A percentile compares a stretch with the other conserved stretches of the same genome.
These are phyloP conservation scores for Diorhabda carinulata DNA, from an alignment of 1,140 invertebrate genomes.

Conservation along the genomic window DNA sequence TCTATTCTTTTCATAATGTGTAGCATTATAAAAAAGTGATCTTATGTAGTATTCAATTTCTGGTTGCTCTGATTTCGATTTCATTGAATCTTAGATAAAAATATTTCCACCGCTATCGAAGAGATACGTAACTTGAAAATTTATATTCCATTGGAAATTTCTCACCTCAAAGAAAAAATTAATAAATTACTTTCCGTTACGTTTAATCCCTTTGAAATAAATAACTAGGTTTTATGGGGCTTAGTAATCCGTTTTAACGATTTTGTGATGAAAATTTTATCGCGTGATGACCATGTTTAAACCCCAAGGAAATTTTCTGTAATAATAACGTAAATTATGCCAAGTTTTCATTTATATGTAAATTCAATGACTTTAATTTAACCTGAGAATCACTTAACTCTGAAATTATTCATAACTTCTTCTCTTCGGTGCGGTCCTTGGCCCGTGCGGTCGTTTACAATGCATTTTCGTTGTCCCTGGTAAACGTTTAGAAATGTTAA, in stretches of 20 bases:
- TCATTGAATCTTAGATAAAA: too few species aligned
- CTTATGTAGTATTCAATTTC: too few species aligned
- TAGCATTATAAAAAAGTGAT: too few species aligned
- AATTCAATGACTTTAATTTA: constrained; percentile 28
- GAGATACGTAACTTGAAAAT: too few species aligned
- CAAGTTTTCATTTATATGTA: constrained; percentile 32
- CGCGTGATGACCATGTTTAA: constrained; percentile 16
- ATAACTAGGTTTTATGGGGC: background rate
- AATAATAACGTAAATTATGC: constrained; percentile 21
- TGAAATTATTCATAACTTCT: constrained; percentile 25
- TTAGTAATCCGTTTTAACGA: background rate
- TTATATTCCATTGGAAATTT: too few species aligned
- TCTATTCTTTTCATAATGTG: too few species aligned
- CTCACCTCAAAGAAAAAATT: too few species aligned
- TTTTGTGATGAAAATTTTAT: constrained; percentile 9
- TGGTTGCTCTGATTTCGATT: too few species aligned
- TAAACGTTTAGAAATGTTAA: background rate
- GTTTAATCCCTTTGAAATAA: background rate
- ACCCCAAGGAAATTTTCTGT: constrained; percentile 14
- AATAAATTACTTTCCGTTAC: background rate
- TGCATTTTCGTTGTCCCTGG: background rate
- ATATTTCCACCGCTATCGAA: too few species aligned
- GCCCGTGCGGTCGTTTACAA: constrained; percentile 6
- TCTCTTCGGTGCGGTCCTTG: constrained; percentile 16
- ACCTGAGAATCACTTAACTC: constrained; percentile 27